Evolutionary conservation across 2,797 vertebrate species (phyloP), one percentile per base, ranked within the genome.

Genomic region (Distichodus sexfasciatus): DNA sequence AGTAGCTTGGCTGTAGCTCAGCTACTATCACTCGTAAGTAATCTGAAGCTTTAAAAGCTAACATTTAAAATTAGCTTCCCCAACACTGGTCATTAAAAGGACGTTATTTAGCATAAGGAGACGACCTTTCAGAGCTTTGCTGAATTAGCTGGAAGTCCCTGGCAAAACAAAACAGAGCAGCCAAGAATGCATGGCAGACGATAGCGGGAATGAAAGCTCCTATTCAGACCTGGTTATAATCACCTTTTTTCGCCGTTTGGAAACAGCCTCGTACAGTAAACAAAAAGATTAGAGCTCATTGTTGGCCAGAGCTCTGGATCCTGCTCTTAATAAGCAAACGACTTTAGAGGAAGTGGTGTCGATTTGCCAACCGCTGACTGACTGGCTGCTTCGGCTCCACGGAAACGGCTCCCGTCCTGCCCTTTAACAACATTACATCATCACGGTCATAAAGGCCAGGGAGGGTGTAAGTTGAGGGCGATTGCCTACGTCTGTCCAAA

Each of bases 131-230:
- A 24, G 44, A 51, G 41, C 11, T 47, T 14, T 24, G 67, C 76
- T 75, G 70, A 67, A 62, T 40, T 73, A 57, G 35, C 73, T 67
- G 46, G 63, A 76, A 76, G 29, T 28, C 64, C 36, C 33, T 48
- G 24, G 40, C 14, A 48, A 23, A 50, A n/a, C n/a, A 59, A 71
- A 74, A 66, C 43, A 64, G 38, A 72, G 9, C 17, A 54, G 31
- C 29, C 24, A 60, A 54, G 33, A 72, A 65, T 70, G 64, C 71
- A 76, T 60, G 65, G 77, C 66, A 72, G 76, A 55, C 61, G 29
- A 66, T 59, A 29, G 38, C n/a, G 68, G 68, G 75, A 71, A 71
- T 75, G 50, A 74, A 75, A 67, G 46, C 19, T 1, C 29, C 36
- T 47, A 26, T 26, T 46, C 55, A 61, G 15, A 6, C 28, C 10